phyloP scores from a whole-genome alignment of 35 echinoderm and acorn worm species.

The Ophioderma brevispina region DNA sequence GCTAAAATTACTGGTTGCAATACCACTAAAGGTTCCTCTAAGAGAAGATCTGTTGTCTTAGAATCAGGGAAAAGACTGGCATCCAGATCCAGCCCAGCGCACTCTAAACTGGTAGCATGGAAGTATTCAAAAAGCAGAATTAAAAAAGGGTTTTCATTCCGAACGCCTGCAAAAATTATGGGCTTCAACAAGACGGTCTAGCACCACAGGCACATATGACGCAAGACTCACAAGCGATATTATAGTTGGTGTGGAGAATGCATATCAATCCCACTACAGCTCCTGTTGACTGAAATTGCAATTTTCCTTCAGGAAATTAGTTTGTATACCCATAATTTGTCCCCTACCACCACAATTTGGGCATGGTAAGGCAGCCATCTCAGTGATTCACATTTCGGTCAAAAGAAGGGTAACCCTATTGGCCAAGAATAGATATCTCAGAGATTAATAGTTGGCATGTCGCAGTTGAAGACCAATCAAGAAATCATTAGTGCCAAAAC shows the following conservation, averaged over 20 bases:
- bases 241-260: not conserved
- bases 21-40: not conserved
- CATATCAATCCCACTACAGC: not conserved
- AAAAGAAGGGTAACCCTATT: not conserved
- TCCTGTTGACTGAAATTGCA: not conserved
- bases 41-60: not conserved
- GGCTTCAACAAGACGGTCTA: not conserved
- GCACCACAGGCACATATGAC: not conserved
- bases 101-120: not conserved
- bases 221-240: not conserved
- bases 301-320: not conserved
- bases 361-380: not conserved
- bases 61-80: not conserved
- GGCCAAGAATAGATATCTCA: not conserved
- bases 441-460: not conserved
- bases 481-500: not conserved
- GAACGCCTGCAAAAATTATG: not conserved
- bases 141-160: not conserved
- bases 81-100: not conserved
- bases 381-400: not conserved
- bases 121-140: not conserved
- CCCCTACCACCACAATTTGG: not conserved
- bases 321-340: not conserved
- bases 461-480: not conserved
- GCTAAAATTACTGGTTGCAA: not conserved